Conservation (phyloP, 2,888 invertebrate species). For the Caradrina kadenii region DNA sequence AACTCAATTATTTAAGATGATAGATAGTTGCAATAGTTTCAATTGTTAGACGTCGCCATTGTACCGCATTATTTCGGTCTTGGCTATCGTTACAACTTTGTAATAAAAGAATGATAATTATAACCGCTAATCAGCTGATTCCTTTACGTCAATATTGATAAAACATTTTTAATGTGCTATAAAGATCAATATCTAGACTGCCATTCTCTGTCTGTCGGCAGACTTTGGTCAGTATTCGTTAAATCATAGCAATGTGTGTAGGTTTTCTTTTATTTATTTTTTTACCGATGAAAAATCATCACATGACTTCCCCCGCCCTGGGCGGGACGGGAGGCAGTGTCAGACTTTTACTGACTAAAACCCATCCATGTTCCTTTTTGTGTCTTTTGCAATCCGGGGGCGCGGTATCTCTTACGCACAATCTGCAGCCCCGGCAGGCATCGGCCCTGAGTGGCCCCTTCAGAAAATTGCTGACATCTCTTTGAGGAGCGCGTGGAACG, state of each 20-base stretch:
- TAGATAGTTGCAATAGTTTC: constrained; percentile 35
- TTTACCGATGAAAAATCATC: no score
- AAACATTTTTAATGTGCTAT: constrained; percentile 21
- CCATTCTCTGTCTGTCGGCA: constrained; percentile 9
- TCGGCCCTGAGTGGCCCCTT: no score
- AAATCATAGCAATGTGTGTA: background rate
- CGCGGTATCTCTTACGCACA: no score
- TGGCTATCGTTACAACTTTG: constrained; percentile 20
- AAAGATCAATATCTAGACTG: constrained; percentile 6
- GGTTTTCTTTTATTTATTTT: no score
- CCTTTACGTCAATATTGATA: constrained; percentile 48
- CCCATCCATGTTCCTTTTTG: no score
- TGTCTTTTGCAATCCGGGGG: no score
- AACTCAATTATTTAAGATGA: constrained; percentile 43
- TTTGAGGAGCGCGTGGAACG: no score
- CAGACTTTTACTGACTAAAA: no score
- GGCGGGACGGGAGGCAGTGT: no score
- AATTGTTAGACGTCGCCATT: constrained; percentile 33
- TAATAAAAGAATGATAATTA: constrained; percentile 52
- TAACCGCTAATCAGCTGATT: constrained; percentile 54
- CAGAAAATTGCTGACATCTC: no score
- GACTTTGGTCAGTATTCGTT: background rate
- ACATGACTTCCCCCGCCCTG: no score
- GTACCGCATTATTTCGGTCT: constrained; percentile 35
- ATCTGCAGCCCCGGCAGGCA: no score